Percentiles rank a stretch among this genome's conserved stretches.
These are phyloP conservation scores for Drosophila rellima DNA, from an alignment of 2,888 invertebrate genomes.

Conservation along the genomic window DNA sequence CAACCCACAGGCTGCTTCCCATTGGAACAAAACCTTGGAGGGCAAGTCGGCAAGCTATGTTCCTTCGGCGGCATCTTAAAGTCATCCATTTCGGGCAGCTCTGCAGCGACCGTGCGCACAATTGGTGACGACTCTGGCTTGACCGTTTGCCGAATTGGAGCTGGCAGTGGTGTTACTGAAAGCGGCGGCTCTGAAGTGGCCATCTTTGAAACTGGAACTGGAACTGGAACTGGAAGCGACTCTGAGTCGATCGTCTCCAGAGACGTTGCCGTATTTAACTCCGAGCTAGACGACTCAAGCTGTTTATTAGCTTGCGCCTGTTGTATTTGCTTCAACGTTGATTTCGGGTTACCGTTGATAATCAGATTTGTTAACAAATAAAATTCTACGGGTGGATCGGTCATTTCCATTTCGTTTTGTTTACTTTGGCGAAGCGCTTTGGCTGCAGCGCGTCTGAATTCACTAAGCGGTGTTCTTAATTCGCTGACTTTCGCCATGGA, in stretches of 20 bases:
- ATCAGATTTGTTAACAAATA: conserved; percentile 2
- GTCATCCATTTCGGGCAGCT: not conserved
- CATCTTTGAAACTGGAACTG: not conserved
- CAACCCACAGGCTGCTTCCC: not conserved
- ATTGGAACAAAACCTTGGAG: not conserved
- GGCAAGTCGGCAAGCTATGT: not conserved
- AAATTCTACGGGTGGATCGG: not conserved
- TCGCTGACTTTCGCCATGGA: not conserved
- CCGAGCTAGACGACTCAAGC: not conserved
- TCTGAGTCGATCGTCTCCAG: not conserved
- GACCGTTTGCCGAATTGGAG: not conserved
- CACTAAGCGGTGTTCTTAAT: not conserved
- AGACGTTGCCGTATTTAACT: not conserved
- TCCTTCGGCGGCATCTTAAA: not conserved
- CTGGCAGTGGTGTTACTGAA: not conserved
- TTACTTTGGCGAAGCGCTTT: conserved; percentile 1
- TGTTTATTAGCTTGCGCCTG: not conserved
- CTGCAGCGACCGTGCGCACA: not conserved
- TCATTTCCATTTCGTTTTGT: not conserved
- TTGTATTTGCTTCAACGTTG: conserved; percentile 1
- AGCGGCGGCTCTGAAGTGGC: not conserved
- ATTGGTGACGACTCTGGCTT: not conserved
- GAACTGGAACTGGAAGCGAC: not conserved
- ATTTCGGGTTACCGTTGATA: not conserved
- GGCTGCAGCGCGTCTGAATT: not conserved